Base-by-base conservation (phyloP, 92 coral and sea anemone species). In the Palythoa caribaeorum region DNA sequence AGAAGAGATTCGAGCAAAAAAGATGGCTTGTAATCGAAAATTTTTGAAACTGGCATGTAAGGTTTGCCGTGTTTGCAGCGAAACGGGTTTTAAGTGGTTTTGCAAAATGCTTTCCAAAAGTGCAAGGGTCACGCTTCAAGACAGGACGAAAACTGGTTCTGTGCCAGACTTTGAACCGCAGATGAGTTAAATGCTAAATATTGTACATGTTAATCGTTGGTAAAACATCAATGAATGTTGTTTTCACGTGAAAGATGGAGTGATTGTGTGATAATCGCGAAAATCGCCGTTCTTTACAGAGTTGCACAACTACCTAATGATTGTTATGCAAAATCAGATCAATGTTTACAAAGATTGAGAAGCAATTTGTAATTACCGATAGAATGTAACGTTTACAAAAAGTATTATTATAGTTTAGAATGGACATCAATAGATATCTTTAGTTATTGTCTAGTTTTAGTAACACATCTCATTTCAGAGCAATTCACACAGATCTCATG, bases 91-190 rank as follows among this genome's bases (percentile, higher is more conserved):
- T 38, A 54, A 73, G 57, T 40, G 78, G 78, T 73, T 38, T 73
- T 73, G 21, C 78, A 73, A 73, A 69, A 72, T 38, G 15, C 48
- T 38, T 36, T 14, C 52, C 77, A 20, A 72, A 72, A 72, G 50
- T 50, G 69, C 68, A 2, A 16, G 83, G 83, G 70, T 36, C 83
- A 78, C 83, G 83, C 83, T 78, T 78, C 1, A 4, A n/a, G 3
- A 9, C 47, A 28, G 70, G 19, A 78, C 15, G 21, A 54, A 53
- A 57, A 36, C 8, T 40, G 35, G 40, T 35, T 2, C 0, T 16
- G 36, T 28, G 37, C 21, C 38, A 70, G 77, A 9, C 52, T 38
- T 73, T 15, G 9, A 70, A 70, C 5, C 44, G 9, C 17, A 1
- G 75, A 28, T 70, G 17, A 20, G 36, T 17, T 5, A 10, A 44